These are phyloP conservation scores for Melanaphis sacchari DNA, from an alignment of 1,140 invertebrate species.

Conservation along the genomic window DNA sequence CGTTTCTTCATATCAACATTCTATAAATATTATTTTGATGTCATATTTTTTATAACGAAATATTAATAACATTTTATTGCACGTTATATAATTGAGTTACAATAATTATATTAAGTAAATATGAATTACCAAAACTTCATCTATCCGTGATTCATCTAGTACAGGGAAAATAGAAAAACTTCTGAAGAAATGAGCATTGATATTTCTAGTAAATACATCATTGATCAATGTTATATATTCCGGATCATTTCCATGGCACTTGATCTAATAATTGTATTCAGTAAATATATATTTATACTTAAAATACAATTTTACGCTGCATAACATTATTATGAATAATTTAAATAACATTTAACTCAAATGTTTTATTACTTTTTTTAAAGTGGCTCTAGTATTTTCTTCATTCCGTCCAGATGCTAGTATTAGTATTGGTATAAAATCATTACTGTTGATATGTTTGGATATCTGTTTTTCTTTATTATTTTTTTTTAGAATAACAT, in stretches of 20 bases:
- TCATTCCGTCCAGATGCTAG: conserved; percentile 60
- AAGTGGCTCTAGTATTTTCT: conserved; percentile 48
- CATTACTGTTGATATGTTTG: neutral
- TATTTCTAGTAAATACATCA: conserved; percentile 63
- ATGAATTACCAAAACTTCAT: conserved; percentile 61
- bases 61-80: neutral
- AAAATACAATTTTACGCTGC: neutral
- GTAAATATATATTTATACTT: neutral
- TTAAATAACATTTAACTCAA: neutral
- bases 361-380: conserved; percentile 59
- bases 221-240: conserved; percentile 69
- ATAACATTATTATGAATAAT: conserved; percentile 60
- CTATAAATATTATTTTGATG: neutral
- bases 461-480: neutral
- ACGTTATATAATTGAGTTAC: neutral
- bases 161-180: conserved; percentile 66
- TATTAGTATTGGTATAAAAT: conserved; percentile 60
- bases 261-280: conserved; percentile 59
- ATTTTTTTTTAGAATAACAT: conserved; percentile 66
- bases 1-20: conserved; percentile 41
- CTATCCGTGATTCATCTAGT: neutral
- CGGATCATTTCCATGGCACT: conserved; percentile 66
- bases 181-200: conserved; percentile 70
- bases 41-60: neutral
- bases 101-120: neutral